Base-by-base conservation (phyloP, 2,113 vertebrate species). In the Heterochromis multidens region DNA sequence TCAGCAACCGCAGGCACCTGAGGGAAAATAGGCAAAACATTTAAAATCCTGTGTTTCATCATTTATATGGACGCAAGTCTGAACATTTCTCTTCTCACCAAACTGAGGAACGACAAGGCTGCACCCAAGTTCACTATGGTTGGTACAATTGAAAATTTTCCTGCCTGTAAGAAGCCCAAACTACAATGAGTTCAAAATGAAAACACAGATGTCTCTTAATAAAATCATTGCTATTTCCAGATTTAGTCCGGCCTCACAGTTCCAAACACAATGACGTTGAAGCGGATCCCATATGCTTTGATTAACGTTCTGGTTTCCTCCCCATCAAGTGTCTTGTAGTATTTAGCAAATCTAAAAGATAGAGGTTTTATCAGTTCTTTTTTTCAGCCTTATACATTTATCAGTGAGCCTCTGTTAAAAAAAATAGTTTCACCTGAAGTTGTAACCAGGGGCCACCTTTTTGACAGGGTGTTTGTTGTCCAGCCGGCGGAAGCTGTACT, bases 81-180 rank as follows among this genome's bases (percentile, higher is more conserved):
- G 4, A 67, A 29, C 2, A 46, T 19, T 2, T 63, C 3, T 25
- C 5, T 21, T 95, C 97, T 96, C 81, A 98, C 97, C 96, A 97
- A 94, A 0, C 97, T 96, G 8, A 98, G 88, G 17, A 98, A 95
- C 0, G 97, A 95, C 77, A 97, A 61, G 10, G 97, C 96, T 1
- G 97, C 97, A 65, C 97, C 97, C 1, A 98, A 78, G 89, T 97
- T 97, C 89, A 98, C 96, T 95, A 98, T 96, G 16, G 97, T 97
- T 3, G 97, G 97, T 58, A 97, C 96, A 6, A 98, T 95, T 89
- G 97, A 94, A 83, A 98, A 98, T 82, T 96, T 97, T 29, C 97
- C 97, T 67, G 97, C 97, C 97, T 98, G 90, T 16, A 78, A 67
- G 49, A 82, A 19, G 0, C 54, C 2, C 60, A 43, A 65, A 11